Evolutionary conservation across 2,888 invertebrate genomes (phyloP), one percentile per base, ranked within the genome.

Genomic region (Strigamia transsilvanica): DNA sequence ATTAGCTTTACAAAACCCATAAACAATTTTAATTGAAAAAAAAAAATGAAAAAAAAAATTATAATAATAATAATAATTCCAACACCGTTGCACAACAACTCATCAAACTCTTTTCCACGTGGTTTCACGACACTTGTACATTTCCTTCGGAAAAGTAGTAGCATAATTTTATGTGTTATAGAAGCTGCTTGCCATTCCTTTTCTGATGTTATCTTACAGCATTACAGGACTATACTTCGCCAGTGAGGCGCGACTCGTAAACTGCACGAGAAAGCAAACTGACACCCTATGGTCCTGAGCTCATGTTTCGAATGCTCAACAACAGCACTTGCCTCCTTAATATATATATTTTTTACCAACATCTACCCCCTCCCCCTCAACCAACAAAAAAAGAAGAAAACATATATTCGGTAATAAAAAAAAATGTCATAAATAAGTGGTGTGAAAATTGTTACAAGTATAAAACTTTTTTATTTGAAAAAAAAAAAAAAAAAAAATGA

Each of bases 221-320:
- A 73, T 73, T 73, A 73, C 73, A 73, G 73, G 73, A 73, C 73
- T 73, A 73, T 73, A 73, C 73, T 73, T 73, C 73, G 73, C 73
- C 73, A 73, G 73, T 73, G 73, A 73, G 73, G 73, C 73, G 73
- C 73, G 73, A 73, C 73, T 73, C 73, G 73, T 73, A 73, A 73
- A 73, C 73, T 73, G 73, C 73, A 73, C 73, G 73, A 73, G 73
- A 73, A 73, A 73, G 73, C 73, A 73, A 73, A 73, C 73, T 73
- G 73, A 73, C 73, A 73, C 73, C 73, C 73, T 73, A 73, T 73
- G 73, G 73, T 27, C 73, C 73, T 73, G 73, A 2, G 73, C 73
- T 73, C 73, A 73, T 73, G 73, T 73, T 73, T 73, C 73, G 73
- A 73, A 73, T 73, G 73, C 73, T 73, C 73, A 73, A 73, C 73